phyloP scores from a whole-genome alignment of 2,113 vertebrate species.

The Nestor notabilis region DNA sequence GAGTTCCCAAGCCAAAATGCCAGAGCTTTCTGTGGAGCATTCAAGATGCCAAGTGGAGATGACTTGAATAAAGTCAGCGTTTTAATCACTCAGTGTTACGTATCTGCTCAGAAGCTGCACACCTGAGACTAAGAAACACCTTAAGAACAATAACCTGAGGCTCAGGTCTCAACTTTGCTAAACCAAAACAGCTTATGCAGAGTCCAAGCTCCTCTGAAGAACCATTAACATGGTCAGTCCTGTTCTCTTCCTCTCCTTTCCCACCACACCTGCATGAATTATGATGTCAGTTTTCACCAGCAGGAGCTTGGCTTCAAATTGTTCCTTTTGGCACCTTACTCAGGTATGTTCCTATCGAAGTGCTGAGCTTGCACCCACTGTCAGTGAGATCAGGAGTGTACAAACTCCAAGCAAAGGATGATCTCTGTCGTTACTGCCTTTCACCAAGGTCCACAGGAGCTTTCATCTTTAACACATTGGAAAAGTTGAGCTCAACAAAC shows the following conservation, averaged over 20 bases:
- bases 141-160: neutral
- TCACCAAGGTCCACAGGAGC: neutral
- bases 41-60: neutral
- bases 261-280: neutral
- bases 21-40: neutral
- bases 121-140: neutral
- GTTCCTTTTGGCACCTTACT: neutral
- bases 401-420: neutral
- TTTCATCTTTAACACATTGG: neutral
- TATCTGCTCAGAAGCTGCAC: neutral
- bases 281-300: neutral
- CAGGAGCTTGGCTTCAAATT: neutral
- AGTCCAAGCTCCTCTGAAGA: neutral
- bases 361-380: neutral
- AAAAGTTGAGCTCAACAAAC: neutral
- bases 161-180: neutral
- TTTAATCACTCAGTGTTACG: neutral
- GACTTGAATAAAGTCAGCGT: neutral
- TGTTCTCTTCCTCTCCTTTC: neutral
- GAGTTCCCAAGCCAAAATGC: neutral
- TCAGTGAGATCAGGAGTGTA: neutral
- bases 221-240: neutral
- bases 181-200: neutral
- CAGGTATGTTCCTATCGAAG: neutral
- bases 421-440: neutral